phyloP scores from a whole-genome alignment of 2,113 vertebrate genomes.

The Sinosuthora webbiana region DNA sequence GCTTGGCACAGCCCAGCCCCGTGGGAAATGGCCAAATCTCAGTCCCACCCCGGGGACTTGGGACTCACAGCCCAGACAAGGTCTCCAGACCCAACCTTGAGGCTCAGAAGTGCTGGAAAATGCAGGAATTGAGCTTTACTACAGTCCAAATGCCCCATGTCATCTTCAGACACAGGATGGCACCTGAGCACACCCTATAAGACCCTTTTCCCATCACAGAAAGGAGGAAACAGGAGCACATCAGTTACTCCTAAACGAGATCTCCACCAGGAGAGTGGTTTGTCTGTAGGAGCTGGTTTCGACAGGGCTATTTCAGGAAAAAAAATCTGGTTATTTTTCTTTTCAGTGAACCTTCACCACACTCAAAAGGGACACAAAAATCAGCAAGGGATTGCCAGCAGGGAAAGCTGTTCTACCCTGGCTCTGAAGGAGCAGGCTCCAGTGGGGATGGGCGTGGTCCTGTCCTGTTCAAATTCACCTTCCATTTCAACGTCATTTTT shows the following conservation, averaged over 20 bases:
- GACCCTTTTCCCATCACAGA: no score
- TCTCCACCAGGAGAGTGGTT: neutral
- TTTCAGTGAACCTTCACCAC: neutral
- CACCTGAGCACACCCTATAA: neutral
- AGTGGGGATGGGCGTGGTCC: fast-evolving
- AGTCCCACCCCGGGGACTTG: fast-evolving
- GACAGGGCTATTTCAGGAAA: fast-evolving
- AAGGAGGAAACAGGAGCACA: neutral
- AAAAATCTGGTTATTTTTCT: fast-evolving
- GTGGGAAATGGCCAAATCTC: fast-evolving
- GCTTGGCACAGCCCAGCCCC: neutral
- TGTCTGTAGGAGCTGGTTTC: neutral
- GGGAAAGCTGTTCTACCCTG: neutral
- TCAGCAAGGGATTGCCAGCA: fast-evolving
- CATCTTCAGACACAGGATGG: neutral
- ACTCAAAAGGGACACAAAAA: neutral
- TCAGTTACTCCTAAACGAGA: neutral
- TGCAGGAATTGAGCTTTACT: neutral
- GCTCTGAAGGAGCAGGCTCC: neutral
- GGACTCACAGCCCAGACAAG: neutral
- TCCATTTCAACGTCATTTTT: neutral
- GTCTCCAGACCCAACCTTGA: neutral
- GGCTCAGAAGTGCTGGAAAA: neutral
- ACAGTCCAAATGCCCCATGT: fast-evolving
- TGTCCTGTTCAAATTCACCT: neutral